Evolutionary conservation across 2,113 vertebrate species (phyloP).

Genomic region (Oncorhynchus clarkii): DNA sequence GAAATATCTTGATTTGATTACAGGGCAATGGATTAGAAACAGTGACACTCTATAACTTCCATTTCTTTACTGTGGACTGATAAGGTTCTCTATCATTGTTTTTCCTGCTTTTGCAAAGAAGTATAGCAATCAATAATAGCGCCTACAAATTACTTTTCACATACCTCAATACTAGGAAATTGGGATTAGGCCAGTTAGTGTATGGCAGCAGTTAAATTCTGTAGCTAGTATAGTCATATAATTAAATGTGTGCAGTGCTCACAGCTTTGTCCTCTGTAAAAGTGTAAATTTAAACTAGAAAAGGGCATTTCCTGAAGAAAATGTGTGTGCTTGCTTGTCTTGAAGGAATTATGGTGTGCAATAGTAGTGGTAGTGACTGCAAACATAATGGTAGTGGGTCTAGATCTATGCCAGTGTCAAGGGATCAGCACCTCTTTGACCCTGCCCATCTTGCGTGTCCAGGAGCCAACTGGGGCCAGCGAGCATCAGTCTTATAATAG

Average conservation of each 20-base stretch:
- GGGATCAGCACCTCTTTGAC: too few relatives aligned
- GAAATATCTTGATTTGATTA: conserved; percentile 22
- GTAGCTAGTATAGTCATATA: background rate
- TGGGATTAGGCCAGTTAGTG: too few relatives aligned
- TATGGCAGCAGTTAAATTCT: too few relatives aligned
- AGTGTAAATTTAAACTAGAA: background rate
- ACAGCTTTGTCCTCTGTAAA: background rate
- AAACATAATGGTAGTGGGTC: too few relatives aligned
- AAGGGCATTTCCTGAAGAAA: background rate
- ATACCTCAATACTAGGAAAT: background rate
- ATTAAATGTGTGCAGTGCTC: background rate
- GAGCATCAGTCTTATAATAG: too few relatives aligned
- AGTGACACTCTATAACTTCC: background rate
- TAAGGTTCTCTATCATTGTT: too few relatives aligned
- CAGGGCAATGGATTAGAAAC: conserved; percentile 12
- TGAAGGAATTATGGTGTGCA: background rate
- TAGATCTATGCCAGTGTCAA: too few relatives aligned
- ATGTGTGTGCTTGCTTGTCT: background rate
- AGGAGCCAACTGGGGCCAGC: too few relatives aligned
- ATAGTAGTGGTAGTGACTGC: too few relatives aligned
- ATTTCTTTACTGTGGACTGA: background rate
- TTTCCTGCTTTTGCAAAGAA: too few relatives aligned
- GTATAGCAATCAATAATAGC: background rate
- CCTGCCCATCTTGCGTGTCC: too few relatives aligned
- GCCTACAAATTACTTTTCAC: conserved; percentile 22